Evolutionary conservation across 2,888 invertebrate genomes (phyloP).

Genomic region (Caenorhabditis macrosperma): DNA sequence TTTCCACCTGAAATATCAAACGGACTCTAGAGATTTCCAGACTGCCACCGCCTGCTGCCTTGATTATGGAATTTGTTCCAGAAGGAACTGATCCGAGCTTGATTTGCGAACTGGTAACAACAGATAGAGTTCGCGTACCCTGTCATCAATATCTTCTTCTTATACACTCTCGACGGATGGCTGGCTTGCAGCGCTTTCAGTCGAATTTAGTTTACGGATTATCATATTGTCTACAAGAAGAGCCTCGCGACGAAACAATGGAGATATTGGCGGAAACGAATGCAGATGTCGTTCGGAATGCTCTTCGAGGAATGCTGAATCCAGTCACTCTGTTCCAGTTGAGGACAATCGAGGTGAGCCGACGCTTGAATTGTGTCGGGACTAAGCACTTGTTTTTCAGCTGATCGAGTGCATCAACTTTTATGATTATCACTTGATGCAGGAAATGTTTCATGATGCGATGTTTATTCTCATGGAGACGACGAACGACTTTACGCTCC

Average conservation of each 20-base stretch:
- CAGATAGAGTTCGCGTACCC: background rate
- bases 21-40: background rate
- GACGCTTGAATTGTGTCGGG: background rate
- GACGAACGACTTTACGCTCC: constrained; percentile 21
- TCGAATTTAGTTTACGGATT: constrained; percentile 1
- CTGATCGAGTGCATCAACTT: constrained; percentile 47
- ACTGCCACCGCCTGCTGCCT: background rate
- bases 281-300: constrained; percentile 8
- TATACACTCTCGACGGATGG: constrained; percentile 35
- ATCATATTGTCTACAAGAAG: too few species aligned
- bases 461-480: constrained; percentile 23
- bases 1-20: background rate
- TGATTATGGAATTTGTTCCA: constrained; percentile 16
- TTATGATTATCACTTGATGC: constrained; percentile 53
- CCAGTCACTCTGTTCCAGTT: background rate
- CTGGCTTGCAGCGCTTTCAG: constrained; percentile 21
- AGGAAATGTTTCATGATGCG: constrained; percentile 35
- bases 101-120: constrained; percentile 14
- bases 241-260: background rate
- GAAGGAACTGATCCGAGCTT: background rate
- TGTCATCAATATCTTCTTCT: constrained; percentile 39
- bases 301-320: constrained; percentile 30
- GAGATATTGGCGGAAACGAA: constrained; percentile 8
- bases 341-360: constrained; percentile 20
- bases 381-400: constrained; percentile 18